Percentiles rank a stretch among this genome's conserved stretches.
These are phyloP conservation scores for Paraescarpia echinospica DNA, from an alignment of 1,140 invertebrate species.

Conservation along the genomic window DNA sequence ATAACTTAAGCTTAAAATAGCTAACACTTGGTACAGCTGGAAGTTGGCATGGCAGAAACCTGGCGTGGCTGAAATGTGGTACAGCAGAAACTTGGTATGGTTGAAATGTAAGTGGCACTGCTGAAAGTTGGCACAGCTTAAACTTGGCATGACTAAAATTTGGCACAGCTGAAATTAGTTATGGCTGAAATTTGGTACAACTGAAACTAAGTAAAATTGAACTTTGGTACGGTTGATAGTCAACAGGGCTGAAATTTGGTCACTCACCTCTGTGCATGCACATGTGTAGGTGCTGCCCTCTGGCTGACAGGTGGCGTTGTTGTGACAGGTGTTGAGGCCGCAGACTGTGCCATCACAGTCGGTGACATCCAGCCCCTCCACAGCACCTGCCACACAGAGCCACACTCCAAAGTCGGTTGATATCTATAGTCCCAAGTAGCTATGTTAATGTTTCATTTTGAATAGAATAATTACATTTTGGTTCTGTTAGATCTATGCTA, in stretches of 20 bases:
- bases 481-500: no score
- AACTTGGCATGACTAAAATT: neutral
- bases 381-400: neutral
- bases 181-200: neutral
- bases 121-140: no score
- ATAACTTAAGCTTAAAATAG: no score
- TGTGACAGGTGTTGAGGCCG: conserved; percentile 9
- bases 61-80: neutral
- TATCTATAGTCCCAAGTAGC: no score
- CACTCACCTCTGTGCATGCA: conserved; percentile 25
- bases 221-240: neutral
- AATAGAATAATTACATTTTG: no score
- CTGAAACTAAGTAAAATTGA: no score
- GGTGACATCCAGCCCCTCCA: neutral
- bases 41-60: no score
- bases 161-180: neutral
- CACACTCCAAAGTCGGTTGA: no score
- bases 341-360: conserved; percentile 16
- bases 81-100: neutral
- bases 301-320: conserved; percentile 19
- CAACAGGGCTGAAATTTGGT: neutral
- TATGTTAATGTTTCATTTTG: no score
- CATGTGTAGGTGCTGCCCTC: conserved; percentile 15
- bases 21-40: no score
- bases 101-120: no score